Evolutionary conservation across 1,140 invertebrate species (phyloP).

Genomic region (Manduca sexta): DNA sequence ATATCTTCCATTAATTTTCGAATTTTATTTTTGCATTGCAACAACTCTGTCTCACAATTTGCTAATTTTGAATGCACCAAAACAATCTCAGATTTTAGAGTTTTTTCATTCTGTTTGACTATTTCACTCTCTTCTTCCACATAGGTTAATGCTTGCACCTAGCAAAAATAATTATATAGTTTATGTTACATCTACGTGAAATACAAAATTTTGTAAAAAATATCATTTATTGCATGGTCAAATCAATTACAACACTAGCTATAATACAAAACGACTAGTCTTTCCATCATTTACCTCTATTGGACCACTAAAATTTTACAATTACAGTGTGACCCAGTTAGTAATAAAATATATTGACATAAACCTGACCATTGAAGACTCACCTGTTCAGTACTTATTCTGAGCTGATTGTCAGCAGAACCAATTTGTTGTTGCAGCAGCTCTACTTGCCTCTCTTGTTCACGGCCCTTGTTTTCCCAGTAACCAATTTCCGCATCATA

Average conservation of each 20-base stretch:
- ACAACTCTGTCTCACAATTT: slow-evolving; percentile 90
- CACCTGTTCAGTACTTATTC: slow-evolving; percentile 85
- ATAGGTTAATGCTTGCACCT: slow-evolving; percentile 84
- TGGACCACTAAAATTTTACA: no score
- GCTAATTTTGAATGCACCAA: slow-evolving; percentile 86
- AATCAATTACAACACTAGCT: no score
- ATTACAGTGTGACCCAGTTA: no score
- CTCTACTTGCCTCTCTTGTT: slow-evolving; percentile 89
- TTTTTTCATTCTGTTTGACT: slow-evolving; percentile 90
- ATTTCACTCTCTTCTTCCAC: slow-evolving; percentile 92
- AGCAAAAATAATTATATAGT: background rate
- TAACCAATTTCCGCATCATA: slow-evolving; percentile 91
- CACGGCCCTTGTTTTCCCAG: slow-evolving; percentile 90
- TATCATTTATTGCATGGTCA: no score
- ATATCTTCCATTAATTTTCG: slow-evolving; percentile 81
- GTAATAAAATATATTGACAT: no score
- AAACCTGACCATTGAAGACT: no score
- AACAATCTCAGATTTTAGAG: slow-evolving; percentile 88
- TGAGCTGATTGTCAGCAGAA: slow-evolving; percentile 82
- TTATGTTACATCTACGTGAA: no score
- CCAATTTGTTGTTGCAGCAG: slow-evolving; percentile 87
- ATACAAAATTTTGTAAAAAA: no score
- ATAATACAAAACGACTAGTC: no score
- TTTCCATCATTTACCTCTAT: no score
- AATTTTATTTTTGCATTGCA: slow-evolving; percentile 92